Base-by-base conservation (phyloP, 1,140 invertebrate genomes). In the Lepidotrigona ventralis region DNA sequence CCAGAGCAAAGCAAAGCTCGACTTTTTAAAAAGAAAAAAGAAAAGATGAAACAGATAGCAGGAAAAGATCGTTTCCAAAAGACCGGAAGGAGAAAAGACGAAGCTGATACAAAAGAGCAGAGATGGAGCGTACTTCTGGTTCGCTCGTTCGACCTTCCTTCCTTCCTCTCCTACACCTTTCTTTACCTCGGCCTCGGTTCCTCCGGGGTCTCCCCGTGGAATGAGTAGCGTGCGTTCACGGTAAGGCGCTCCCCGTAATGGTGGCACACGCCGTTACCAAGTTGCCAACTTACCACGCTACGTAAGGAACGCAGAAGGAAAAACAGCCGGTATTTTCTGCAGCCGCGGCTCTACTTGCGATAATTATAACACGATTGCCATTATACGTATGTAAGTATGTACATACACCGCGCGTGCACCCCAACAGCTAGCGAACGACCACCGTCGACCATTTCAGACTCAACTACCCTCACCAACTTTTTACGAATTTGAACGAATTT, bases 311-410 rank as follows among this genome's bases (percentile, higher is more conserved):
- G 23, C 72, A 58, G 72, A 29, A 83, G 54, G 68, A 66, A 79
- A 71, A 58, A n/a, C 39, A 60, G 56, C 66, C 29, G 19, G 66
- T 33, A 60, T 58, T 73, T 68, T 71, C 63, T 56, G 77, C 63
- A 33, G 58, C 56, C 56, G 77, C 58, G 80, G 87, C 89, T 90
- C 92, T 92, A 90, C 90, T 93, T 93, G 92, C 90, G 90, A 92
- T 93, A 93, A 93, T 93, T 93, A 46, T 46, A 93, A 93, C 92
- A 92, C 93, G 92, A 93, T 93, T 93, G 91, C 91, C 89, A 93
- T 93, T 93, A 93, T 91, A 91, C 88, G 91, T 93, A 29, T 46
- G 4, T 5, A 39, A 39, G 39, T 46, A 46, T 8, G 39, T 6
- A 46, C 39, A 0, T 46, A 46, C 8, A 46, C 8, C 39, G 33